Base-by-base conservation (phyloP, 2,888 invertebrate species). In the Pollenia angustigena region DNA sequence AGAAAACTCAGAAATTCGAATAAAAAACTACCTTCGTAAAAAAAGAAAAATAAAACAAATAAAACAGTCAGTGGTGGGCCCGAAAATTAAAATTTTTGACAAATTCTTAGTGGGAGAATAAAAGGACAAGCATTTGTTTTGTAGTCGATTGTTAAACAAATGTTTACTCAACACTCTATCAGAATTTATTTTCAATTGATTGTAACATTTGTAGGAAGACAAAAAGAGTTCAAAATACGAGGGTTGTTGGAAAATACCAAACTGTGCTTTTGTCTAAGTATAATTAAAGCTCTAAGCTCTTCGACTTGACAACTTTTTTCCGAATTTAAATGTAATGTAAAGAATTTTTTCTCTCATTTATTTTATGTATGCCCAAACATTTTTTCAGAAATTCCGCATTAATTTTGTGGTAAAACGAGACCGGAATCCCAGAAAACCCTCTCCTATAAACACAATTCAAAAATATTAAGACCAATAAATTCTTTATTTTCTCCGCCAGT, bases 41-140 rank as follows among this genome's bases (percentile, higher is more conserved):
- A 48, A 80, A 54, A 69, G 52, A 42, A n/a, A 52, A 52, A 62
- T 52, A 54, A 64, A 64, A 64, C 56, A 82, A 71, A 76, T 42
- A 72, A 75, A 69, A 54, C 58, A 82, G 75, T 75, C 71, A 76
- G 71, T 62, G 64, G 48, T 64, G 71, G 54, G 76, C n/a, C 76
- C n/a, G 64, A 71, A 54, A 46, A 78, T 40, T 44, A 42, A 48
- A 50, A 42, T 44, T 68, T 79, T 48, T 58, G 9, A 69, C 50
- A 76, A 76, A 64, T 76, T 82, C 76, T 64, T 76, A 32, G 76
- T 71, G 64, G 76, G 71, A 66, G 76, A 83, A 76, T 54, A 64
- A 56, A 71, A 68, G 58, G 42, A 58, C 66, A 68, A 58, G 23
- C 14, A 58, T 10, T 58, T 23, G 10, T 52, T 44, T 54, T 48